Conservation (phyloP, 1,140 invertebrate species). For the Listronotus bonariensis region DNA sequence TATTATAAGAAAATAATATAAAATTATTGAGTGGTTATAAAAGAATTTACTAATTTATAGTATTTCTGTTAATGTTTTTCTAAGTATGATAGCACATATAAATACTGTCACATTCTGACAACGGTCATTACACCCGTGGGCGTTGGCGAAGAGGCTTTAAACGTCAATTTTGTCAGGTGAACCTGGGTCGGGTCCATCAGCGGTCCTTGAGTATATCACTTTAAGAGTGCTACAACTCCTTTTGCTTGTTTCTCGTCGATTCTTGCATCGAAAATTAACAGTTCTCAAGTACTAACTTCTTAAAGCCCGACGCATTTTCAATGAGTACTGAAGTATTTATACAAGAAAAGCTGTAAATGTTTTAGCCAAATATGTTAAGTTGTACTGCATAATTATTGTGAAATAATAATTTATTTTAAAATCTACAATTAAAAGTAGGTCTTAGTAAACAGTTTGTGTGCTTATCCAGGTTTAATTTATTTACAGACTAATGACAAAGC, state of each 20-base stretch:
- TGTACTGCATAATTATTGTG: too few species aligned
- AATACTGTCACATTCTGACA: neutral
- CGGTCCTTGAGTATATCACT: constrained; percentile 13
- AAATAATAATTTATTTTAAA: too few species aligned
- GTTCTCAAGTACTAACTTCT: constrained; percentile 32
- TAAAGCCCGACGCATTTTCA: constrained; percentile 23
- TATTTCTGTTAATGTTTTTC: too few species aligned
- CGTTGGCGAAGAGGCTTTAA: constrained; percentile 2
- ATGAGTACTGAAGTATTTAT: constrained; percentile 24
- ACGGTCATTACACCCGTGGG: constrained; percentile 13
- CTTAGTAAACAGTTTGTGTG: too few species aligned
- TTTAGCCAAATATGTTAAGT: constrained; percentile 22
- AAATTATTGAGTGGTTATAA: too few species aligned
- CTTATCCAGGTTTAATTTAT: too few species aligned
- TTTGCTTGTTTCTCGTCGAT: constrained; percentile 29
- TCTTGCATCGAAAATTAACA: constrained; percentile 32
- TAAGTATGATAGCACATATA: too few species aligned
- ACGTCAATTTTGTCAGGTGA: constrained; percentile 28
- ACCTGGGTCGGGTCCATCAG: constrained; percentile 30
- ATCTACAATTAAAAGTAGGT: too few species aligned
- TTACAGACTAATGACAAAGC: too few species aligned
- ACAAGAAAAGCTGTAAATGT: constrained; percentile 12
- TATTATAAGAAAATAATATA: too few species aligned
- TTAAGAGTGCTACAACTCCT: constrained; percentile 11
- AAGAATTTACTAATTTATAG: constrained; percentile 10